A percentile compares a stretch with the other conserved stretches of the same genome.
These are phyloP conservation scores for Anableps anableps DNA, from an alignment of 2,797 vertebrate genomes.

Conservation along the genomic window DNA sequence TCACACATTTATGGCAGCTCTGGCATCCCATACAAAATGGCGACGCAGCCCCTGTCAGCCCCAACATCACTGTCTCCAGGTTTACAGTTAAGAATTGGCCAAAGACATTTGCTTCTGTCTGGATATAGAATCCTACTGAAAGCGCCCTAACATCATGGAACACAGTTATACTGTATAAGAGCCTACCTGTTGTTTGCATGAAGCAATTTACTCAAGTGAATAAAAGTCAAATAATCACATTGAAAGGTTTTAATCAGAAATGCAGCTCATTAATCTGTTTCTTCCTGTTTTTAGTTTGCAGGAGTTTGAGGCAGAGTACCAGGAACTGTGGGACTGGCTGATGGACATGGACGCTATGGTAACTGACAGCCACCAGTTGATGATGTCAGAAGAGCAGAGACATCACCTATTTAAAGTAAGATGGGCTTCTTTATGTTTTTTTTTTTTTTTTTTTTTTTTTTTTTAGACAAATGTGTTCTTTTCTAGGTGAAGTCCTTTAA, in stretches of 20 bases:
- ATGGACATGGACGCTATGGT: conserved; percentile 98
- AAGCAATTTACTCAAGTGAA: not conserved
- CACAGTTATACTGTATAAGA: not conserved
- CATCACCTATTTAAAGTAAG: conserved; percentile 96
- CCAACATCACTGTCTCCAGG: no score
- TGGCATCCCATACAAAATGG: no score
- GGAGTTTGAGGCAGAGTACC: conserved; percentile 94
- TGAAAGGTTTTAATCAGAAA: conserved; percentile 5
- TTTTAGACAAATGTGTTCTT: not conserved
- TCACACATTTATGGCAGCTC: no score
- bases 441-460: no score
- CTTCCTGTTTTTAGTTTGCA: conserved; percentile 87
- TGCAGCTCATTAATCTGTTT: conserved; percentile 7
- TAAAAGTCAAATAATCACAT: not conserved
- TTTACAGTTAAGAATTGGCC: not conserved
- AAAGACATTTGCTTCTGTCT: not conserved
- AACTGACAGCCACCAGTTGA: conserved; percentile 95
- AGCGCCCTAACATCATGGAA: not conserved
- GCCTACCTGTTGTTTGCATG: not conserved
- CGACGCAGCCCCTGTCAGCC: no score
- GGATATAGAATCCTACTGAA: not conserved
- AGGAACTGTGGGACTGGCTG: conserved; percentile 98
- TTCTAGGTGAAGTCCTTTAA: not conserved
- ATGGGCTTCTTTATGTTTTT: not conserved
- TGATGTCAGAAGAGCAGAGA: conserved; percentile 98